Evolutionary conservation across 2,888 invertebrate species (phyloP).

Genomic region (Magallana nippona): DNA sequence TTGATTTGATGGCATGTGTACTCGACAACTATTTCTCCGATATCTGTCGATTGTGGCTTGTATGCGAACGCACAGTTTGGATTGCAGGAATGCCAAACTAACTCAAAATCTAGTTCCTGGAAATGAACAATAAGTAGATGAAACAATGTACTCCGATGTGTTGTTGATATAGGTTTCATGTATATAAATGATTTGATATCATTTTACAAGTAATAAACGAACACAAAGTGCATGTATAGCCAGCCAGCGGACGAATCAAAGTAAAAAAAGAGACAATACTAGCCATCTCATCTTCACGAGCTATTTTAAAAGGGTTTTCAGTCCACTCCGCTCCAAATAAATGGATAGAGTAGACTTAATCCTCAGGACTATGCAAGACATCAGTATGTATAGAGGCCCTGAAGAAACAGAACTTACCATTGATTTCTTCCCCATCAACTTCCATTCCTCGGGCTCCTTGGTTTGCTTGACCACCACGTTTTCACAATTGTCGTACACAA

Average conservation of each 20-base stretch:
- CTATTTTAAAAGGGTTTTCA: too few relatives aligned
- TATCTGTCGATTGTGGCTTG: slow-evolving; percentile 4
- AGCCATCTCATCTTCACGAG: too few relatives aligned
- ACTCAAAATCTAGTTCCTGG: slow-evolving; percentile 36
- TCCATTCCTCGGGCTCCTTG: slow-evolving; percentile 52
- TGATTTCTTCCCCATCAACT: slow-evolving; percentile 42
- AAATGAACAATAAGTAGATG: neutral
- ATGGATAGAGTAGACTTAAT: too few relatives aligned
- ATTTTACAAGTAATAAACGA: too few relatives aligned
- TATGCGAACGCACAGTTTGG: slow-evolving; percentile 34
- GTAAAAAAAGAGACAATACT: too few relatives aligned
- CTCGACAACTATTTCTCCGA: slow-evolving; percentile 20
- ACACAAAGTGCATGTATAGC: too few relatives aligned
- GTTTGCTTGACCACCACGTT: slow-evolving; percentile 51
- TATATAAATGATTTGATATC: too few relatives aligned
- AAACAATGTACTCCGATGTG: too few relatives aligned
- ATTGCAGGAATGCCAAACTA: slow-evolving; percentile 27
- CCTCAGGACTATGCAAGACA: too few relatives aligned
- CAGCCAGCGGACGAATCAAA: too few relatives aligned
- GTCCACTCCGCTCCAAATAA: too few relatives aligned
- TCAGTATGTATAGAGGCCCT: neutral
- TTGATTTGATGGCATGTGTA: slow-evolving; percentile 28
- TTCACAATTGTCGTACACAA: slow-evolving; percentile 56
- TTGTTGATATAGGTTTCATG: too few relatives aligned
- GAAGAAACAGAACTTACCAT: neutral